Conservation (phyloP, 2,888 invertebrate genomes). For the Clitarchus hookeri region DNA sequence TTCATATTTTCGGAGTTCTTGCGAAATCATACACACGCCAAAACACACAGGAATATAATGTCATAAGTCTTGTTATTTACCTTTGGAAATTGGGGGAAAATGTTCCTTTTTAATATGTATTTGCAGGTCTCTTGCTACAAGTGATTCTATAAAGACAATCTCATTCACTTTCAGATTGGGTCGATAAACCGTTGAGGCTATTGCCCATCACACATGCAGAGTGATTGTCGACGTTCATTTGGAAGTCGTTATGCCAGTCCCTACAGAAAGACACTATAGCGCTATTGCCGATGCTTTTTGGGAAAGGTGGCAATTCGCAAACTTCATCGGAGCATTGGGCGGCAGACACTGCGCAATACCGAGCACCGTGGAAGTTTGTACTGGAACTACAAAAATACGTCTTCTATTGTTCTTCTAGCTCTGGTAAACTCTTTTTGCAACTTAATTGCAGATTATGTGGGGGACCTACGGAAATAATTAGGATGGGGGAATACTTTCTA, state of each 20-base stretch:
- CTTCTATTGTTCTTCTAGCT: background rate
- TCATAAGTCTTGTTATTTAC: no score
- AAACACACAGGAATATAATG: no score
- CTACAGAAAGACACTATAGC: background rate
- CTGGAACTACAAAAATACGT: background rate
- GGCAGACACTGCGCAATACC: background rate
- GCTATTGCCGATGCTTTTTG: background rate
- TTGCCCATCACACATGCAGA: background rate
- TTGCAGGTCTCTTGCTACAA: background rate
- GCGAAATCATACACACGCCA: no score
- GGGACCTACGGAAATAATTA: no score
- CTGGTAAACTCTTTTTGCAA: background rate
- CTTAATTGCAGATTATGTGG: background rate
- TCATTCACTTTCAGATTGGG: background rate
- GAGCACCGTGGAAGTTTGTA: background rate
- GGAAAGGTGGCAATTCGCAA: background rate
- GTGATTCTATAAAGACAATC: background rate
- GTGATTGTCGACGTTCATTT: background rate
- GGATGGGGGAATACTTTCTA: no score
- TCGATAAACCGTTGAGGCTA: background rate
- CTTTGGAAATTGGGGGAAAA: no score
- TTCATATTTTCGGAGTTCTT: no score
- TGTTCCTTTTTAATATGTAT: background rate
- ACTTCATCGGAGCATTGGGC: background rate
- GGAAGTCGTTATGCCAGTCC: background rate